These are phyloP conservation scores for Pipra filicauda DNA, from an alignment of 2,113 vertebrate genomes.

Conservation along the genomic window DNA sequence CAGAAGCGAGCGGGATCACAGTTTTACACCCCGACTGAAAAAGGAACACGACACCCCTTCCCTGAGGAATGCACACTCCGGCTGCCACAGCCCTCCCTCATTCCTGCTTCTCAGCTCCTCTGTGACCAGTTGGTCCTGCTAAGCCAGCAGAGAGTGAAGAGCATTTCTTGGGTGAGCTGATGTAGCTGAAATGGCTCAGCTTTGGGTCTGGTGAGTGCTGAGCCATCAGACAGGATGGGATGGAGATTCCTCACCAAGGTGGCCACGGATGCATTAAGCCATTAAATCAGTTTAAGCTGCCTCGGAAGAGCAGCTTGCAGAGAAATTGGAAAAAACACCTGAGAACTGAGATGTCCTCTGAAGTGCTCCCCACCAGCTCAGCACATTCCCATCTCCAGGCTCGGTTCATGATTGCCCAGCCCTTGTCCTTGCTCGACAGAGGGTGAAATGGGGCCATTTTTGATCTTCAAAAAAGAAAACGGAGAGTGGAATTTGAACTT, in stretches of 20 bases:
- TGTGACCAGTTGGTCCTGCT: background rate
- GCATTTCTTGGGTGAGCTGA: rapidly evolving
- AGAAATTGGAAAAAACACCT: background rate
- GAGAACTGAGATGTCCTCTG: background rate
- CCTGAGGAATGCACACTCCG: rapidly evolving
- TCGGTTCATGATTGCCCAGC: background rate
- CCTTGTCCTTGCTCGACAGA: background rate
- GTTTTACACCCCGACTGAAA: background rate
- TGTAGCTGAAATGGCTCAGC: background rate
- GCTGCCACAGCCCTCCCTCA: background rate
- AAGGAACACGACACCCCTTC: background rate
- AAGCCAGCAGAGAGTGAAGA: background rate
- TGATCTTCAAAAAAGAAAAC: background rate
- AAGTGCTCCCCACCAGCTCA: background rate
- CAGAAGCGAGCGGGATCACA: background rate
- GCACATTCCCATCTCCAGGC: background rate
- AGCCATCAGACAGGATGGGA: background rate
- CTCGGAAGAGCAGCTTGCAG: background rate
- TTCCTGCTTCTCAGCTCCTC: background rate
- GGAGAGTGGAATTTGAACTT: background rate
- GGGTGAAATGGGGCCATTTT: background rate
- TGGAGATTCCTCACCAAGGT: background rate
- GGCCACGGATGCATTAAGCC: background rate
- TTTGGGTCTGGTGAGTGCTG: background rate
- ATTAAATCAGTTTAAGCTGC: background rate